Evolutionary conservation across 2,888 invertebrate species (phyloP), one percentile per base, ranked within the genome.

Genomic region (Drosophila nr. perissopoda): DNA sequence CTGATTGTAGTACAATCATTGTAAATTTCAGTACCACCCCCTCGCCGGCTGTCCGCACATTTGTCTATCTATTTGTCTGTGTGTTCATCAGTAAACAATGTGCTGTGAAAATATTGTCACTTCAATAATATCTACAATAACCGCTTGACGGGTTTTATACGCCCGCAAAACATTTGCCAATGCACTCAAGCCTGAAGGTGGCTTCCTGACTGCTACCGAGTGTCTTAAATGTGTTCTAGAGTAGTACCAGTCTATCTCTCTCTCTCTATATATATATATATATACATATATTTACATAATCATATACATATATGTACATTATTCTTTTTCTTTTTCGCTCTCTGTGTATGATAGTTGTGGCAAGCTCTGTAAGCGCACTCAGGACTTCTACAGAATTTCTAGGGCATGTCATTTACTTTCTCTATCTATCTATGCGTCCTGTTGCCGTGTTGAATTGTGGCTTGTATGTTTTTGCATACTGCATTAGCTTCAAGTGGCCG

Each of bases 121-220:
- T 38, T 64, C 72, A 69, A 78, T 73, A 73, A 71, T 70, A 80
- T 85, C 70, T 75, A 76, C 76, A 85, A 76, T 70, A 73, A 57
- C 59, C 62, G 57, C 59, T 76, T 74, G 76, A 87, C 65, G 68
- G 74, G 21, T 10, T 53, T 53, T 21, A 21, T 40, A 52, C 58
- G 56, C 45, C n/a, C 48, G 63, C 69, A 56, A 52, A 67, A 51
- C 65, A 77, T 63, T 81, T 75, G 52, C 61, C 60, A 68, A 65
- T 71, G 67, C 68, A 69, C 48, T 67, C 64, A 58, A 56, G 61
- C 52, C 57, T 51, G 53, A 69, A 45, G 42, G 54, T 33, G 31
- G 40, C 62, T 72, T 21, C 8, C 48, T 38, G 34, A 54, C 56
- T 56, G 18, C 13, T 16, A 1, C 13, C 7, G 21, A 40, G 31